Base-by-base conservation (phyloP, 2,797 vertebrate genomes). In the Emys orbicularis region DNA sequence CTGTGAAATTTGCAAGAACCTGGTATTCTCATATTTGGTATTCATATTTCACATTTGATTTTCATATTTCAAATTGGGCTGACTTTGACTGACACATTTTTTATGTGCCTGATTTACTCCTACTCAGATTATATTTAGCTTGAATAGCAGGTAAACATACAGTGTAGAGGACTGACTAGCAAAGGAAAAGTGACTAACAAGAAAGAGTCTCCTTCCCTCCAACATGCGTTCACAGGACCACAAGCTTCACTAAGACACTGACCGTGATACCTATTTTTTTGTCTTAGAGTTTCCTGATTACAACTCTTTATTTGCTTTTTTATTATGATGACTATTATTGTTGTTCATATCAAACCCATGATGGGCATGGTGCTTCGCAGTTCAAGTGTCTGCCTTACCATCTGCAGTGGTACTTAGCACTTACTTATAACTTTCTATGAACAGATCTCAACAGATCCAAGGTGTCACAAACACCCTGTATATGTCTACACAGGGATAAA, bases 301-400 rank as follows among this genome's bases (percentile, higher is more conserved):
- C 72, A 76, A 13, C 44, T 47, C 13, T 47, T 44, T 29, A 29
- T 76, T 76, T 44, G 12, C 11, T 76, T 25, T 68, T 68, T 68
- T 37, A n/a, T 65, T n/a, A 19, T n/a, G 34, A 65, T 34, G 5
- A 19, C 29, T 59, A 12, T n/a, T 10, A 11, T 6, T 21, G 19
- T 37, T 68, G 8, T 68, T 68, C 65, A 11, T 37, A 21, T 23
- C 44, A 80, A 56, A 85, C n/a, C 31, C 4, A 56, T 79, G 31
- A 57, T 87, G 44, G 13, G 16, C 56, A 18, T 6, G 80, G 34
- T 15, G 4, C 56, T 83, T 59, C 1, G 79, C 50, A 23, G 79
- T 54, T 87, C 79, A 54, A 87, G 15, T 90, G n/a, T 13, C 47
- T 50, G 34, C 0, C 0, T 85, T 87, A 0, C 0, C 6, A 1